Conservation (phyloP, 2,113 vertebrate species). For the Amia ocellicauda region DNA sequence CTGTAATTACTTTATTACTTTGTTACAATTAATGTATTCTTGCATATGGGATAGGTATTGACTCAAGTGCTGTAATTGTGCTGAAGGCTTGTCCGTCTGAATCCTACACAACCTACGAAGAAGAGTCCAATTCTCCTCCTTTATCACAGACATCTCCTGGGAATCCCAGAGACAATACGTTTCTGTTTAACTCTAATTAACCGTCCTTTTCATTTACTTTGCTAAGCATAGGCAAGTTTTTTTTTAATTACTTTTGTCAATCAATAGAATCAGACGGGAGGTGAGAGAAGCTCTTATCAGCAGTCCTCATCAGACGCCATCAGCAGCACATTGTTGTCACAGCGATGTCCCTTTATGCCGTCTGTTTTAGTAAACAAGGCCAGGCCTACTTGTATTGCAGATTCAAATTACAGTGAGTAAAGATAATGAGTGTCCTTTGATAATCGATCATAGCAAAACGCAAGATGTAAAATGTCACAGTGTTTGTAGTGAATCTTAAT, state of each 20-base stretch:
- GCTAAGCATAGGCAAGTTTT: conserved; percentile 33
- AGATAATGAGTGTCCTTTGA: conserved; percentile 17
- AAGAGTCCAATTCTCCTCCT: conserved; percentile 3
- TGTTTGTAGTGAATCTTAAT: background rate
- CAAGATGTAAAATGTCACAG: conserved; percentile 1
- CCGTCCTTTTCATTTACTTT: conserved; percentile 16
- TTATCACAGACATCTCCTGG: conserved; percentile 27
- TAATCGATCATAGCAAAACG: conserved; percentile 19
- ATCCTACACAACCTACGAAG: background rate
- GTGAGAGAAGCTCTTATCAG: conserved; percentile 6
- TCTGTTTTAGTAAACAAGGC: background rate
- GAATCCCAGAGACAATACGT: conserved; percentile 24
- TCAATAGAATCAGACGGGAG: conserved; percentile 23
- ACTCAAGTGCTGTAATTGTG: background rate
- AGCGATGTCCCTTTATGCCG: background rate
- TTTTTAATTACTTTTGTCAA: conserved; percentile 33
- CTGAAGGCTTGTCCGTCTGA: background rate
- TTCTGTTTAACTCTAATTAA: conserved; percentile 34
- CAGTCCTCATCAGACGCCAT: background rate
- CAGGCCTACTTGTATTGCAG: conserved; percentile 18
- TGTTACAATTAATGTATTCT: too few species aligned
- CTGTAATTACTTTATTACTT: too few species aligned
- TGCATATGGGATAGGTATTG: conserved; percentile 20
- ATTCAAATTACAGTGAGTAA: conserved; percentile 10
- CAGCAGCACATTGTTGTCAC: background rate